Evolutionary conservation across 2,113 vertebrate species (phyloP).

Genomic region (Hydrochoerus hydrochaeris): DNA sequence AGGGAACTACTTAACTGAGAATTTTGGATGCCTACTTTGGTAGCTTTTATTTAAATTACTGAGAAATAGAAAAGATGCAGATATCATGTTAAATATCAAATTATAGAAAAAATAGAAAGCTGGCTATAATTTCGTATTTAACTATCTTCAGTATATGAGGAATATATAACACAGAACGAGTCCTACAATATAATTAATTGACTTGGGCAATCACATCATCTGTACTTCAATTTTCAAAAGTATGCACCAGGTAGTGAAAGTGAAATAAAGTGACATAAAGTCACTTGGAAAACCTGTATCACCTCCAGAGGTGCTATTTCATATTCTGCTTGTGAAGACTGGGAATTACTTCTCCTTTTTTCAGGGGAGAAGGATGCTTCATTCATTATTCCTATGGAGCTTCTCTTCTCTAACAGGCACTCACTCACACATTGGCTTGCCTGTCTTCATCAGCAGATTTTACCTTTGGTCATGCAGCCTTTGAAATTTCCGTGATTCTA

Average conservation of each 20-base stretch:
- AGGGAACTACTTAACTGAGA: not conserved
- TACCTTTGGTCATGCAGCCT: constrained; percentile 37
- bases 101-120: not conserved
- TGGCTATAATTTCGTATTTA: constrained; percentile 1
- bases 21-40: not conserved
- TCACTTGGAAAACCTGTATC: not conserved
- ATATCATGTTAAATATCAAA: not conserved
- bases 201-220: not conserved
- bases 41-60: not conserved
- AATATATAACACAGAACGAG: not conserved
- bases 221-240: not conserved
- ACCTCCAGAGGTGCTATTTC: not conserved
- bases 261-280: not conserved
- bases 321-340: not conserved
- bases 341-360: not conserved
- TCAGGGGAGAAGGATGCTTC: not conserved
- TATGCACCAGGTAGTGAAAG: not conserved
- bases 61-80: not conserved
- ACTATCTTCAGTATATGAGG: not conserved
- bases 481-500: constrained; percentile 74
- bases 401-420: not conserved
- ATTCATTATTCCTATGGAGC: not conserved
- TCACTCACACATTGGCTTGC: not conserved
- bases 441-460: not conserved
- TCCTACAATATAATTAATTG: not conserved